phyloP scores from a whole-genome alignment of 2,113 vertebrate genomes.

The Phoenicopterus ruber region DNA sequence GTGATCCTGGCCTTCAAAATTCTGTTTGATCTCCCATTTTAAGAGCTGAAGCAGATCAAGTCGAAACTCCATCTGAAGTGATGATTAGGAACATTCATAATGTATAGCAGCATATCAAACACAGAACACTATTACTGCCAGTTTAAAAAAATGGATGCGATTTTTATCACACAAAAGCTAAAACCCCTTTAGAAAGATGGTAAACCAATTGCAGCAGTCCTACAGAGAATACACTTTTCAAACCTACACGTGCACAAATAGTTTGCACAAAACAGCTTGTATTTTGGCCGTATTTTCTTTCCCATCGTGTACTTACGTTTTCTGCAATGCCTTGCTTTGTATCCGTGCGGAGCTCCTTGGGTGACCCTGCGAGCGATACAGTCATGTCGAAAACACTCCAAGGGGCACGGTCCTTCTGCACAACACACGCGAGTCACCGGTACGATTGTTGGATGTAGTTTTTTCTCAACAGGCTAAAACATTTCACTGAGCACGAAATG shows the following conservation, averaged over 20 bases:
- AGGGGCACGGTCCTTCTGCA: background rate
- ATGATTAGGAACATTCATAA: background rate
- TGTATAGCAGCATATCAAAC: background rate
- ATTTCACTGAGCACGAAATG: background rate
- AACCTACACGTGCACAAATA: background rate
- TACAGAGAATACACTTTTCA: background rate
- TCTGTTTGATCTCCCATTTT: background rate
- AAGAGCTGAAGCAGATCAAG: background rate
- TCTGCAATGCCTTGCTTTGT: background rate
- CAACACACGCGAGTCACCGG: background rate
- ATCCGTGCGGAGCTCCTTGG: background rate
- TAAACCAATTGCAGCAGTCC: background rate
- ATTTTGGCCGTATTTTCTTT: background rate
- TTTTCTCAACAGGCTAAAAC: background rate
- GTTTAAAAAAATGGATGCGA: background rate
- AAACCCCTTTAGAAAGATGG: background rate
- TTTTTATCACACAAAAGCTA: background rate
- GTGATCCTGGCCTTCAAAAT: background rate
- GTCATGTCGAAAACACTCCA: background rate
- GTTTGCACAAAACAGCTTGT: background rate
- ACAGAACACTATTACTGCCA: background rate
- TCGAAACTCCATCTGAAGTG: background rate
- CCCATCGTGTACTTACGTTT: fast-evolving
- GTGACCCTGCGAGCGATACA: background rate
- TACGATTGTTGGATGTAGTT: background rate